A percentile compares a stretch with the other conserved stretches of the same genome.
These are phyloP conservation scores for Calliphora vicina DNA, from an alignment of 1,140 invertebrate genomes.

Conservation along the genomic window DNA sequence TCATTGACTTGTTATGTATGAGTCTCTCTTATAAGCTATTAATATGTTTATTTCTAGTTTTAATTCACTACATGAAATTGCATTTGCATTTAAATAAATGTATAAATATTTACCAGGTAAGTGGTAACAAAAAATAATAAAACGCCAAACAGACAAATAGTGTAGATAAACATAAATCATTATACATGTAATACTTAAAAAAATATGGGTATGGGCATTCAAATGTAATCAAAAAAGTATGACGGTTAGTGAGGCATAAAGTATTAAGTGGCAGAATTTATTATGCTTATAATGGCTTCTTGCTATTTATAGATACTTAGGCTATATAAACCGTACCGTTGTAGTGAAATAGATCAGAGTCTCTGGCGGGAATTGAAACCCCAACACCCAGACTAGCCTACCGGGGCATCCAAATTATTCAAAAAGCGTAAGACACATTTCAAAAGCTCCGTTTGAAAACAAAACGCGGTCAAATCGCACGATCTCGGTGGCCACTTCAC, in stretches of 20 bases:
- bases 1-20: neutral
- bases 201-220: neutral
- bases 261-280: neutral
- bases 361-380: too few species aligned
- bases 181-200: neutral
- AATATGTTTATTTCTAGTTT: neutral
- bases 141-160: neutral
- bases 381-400: too few species aligned
- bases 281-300: too few species aligned
- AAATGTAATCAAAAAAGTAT: neutral
- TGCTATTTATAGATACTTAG: too few species aligned
- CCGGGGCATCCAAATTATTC: too few species aligned
- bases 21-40: neutral
- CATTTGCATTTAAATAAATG: conserved; percentile 15
- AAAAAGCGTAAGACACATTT: too few species aligned
- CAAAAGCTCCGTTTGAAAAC: too few species aligned
- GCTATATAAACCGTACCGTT: too few species aligned
- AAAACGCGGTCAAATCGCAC: too few species aligned
- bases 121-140: too few species aligned
- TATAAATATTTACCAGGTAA: conserved; percentile 27
- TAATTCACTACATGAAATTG: neutral
- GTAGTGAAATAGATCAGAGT: too few species aligned
- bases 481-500: too few species aligned
- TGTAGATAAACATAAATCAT: conserved; percentile 27
- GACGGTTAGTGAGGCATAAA: neutral